These are phyloP conservation scores for Drosophila quadrilineata DNA, from an alignment of 1,140 invertebrate species.

Conservation along the genomic window DNA sequence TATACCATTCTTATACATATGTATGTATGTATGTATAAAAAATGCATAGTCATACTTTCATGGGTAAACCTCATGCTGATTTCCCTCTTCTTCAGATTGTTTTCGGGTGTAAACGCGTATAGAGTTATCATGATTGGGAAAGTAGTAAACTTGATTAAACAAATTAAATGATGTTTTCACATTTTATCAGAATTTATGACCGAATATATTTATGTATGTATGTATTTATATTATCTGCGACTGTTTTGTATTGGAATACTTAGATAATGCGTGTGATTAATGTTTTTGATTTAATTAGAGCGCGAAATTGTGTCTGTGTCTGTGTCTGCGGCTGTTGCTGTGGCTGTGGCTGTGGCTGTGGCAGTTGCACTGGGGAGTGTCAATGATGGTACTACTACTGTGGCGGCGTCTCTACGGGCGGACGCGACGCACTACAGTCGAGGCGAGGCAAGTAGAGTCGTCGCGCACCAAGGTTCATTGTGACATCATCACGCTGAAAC, in stretches of 20 bases:
- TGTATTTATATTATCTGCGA: conserved; percentile 27
- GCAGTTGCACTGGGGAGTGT: conserved; percentile 26
- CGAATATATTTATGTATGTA: conserved; percentile 39
- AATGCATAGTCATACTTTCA: too few species aligned
- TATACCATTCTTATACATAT: too few species aligned
- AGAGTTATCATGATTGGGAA: background rate
- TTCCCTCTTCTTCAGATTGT: too few species aligned
- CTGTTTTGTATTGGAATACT: conserved; percentile 33
- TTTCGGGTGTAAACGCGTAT: too few species aligned
- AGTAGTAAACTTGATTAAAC: conserved; percentile 31
- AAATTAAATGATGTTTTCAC: conserved; percentile 52
- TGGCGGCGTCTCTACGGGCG: conserved; percentile 29
- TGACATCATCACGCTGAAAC: conserved; percentile 64
- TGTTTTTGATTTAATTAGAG: conserved; percentile 63
- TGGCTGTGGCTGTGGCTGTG: too few species aligned
- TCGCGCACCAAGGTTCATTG: conserved; percentile 61
- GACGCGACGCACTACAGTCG: conserved; percentile 1
- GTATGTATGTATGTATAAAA: too few species aligned
- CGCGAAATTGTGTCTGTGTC: conserved; percentile 39
- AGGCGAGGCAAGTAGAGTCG: too few species aligned
- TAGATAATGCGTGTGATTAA: conserved; percentile 67
- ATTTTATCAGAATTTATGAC: conserved; percentile 41
- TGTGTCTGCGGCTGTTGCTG: too few species aligned
- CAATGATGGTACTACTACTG: background rate
- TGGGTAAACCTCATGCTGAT: background rate